Base-by-base conservation (phyloP, 2,113 vertebrate species). In the Balaenoptera acutorostrata region DNA sequence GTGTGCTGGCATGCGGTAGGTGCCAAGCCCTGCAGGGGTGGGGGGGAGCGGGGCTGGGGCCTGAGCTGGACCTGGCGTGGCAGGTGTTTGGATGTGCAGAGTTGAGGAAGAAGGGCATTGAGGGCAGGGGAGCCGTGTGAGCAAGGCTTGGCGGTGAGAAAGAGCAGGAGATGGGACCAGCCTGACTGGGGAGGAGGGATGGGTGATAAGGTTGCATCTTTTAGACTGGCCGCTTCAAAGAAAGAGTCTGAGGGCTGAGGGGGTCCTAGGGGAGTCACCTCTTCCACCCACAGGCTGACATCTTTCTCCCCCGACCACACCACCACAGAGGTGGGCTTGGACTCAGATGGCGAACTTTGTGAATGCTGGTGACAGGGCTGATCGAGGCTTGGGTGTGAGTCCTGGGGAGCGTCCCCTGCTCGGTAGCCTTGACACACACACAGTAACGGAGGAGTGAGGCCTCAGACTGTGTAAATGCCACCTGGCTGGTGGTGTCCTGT, bases 401-500 rank as follows among this genome's bases (percentile, higher is more conserved):
- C 25, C 36, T 3, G 17, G 27, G 80, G 12, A 17, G 10, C 7
- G 21, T 57, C 18, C 12, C 14, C 27, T 7, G 12, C 52, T 75
- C 66, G 29, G 52, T 8, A 6, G 59, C 49, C 33, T 27, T 31
- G 18, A 44, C 17, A 14, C 44, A 7, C 5, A 33, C 23, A 13
- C 6, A 1, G 6, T 0, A 0, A 59, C 3, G 5, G 52, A 46
- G 81, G 81, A 36, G 23, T 20, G 55, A 13, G 49, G 25, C 0
- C 49, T 33, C 18, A 52, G 41, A 33, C 15, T 1, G 2, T 71
- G 33, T 72, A 39, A 41, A n/a, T 44, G 63, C 36, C 8, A 0
- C 44, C 29, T 39, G 4, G 1, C 85, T 55, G 82, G 33, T 46
- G 11, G 1, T 11, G 52, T 44, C 63, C n/a, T 36, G 29, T 11